A percentile compares a stretch with the other conserved stretches of the same genome.
Evolutionary conservation across 2,888 invertebrate species (phyloP).

Genomic region (Podotricha telesiphe): DNA sequence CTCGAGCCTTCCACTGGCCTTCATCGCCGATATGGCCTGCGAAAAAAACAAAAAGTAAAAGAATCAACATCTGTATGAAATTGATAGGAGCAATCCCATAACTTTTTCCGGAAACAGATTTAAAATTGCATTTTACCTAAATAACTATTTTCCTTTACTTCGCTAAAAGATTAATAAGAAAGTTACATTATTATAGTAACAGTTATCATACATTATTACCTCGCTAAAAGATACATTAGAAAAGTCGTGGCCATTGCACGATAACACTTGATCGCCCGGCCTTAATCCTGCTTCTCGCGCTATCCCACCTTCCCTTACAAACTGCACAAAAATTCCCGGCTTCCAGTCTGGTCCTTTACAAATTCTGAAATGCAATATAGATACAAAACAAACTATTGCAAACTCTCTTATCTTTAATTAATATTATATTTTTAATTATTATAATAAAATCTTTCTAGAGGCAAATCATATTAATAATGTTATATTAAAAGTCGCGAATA

Average conservation of each 20-base stretch:
- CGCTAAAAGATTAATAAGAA: neutral
- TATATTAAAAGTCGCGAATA: no score
- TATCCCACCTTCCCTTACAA: slow-evolving; percentile 94
- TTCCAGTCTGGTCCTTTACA: slow-evolving; percentile 94
- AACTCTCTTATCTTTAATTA: no score
- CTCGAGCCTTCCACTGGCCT: slow-evolving; percentile 89
- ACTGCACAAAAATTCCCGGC: slow-evolving; percentile 94
- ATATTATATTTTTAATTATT: no score
- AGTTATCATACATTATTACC: slow-evolving; percentile 68
- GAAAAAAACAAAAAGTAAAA: neutral
- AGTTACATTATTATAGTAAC: neutral
- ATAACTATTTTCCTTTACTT: no score
- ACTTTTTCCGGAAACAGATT: no score
- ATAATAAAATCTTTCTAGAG: no score
- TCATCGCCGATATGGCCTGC: slow-evolving; percentile 92
- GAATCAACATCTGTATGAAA: no score
- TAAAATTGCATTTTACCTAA: neutral
- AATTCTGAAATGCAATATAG: slow-evolving; percentile 76
- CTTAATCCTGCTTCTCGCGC: slow-evolving; percentile 94
- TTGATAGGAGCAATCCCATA: no score
- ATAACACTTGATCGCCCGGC: slow-evolving; percentile 95
- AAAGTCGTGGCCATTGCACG: slow-evolving; percentile 93
- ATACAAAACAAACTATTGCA: no score
- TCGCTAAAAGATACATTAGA: slow-evolving; percentile 91
- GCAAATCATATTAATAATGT: no score